Conservation (phyloP, 2,113 vertebrate species). For the Tympanuchus pallidicinctus region DNA sequence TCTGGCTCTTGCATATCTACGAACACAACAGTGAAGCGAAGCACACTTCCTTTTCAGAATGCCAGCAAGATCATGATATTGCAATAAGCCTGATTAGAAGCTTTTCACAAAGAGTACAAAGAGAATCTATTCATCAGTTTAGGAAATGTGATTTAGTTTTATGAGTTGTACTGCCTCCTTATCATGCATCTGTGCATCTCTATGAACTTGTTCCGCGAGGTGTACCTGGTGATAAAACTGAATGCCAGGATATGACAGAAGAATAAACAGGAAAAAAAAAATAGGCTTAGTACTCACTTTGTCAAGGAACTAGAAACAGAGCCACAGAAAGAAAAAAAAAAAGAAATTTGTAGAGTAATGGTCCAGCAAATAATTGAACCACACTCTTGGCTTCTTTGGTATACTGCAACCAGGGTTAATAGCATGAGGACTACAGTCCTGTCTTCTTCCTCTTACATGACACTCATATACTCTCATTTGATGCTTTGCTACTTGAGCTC, state of each 20-base stretch:
- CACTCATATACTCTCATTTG: background rate
- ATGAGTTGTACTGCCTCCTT: background rate
- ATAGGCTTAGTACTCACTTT: background rate
- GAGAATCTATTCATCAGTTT: background rate
- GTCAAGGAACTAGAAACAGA: background rate
- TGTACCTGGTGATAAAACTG: background rate
- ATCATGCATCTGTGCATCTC: background rate
- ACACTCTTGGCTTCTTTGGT: background rate
- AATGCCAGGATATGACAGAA: background rate
- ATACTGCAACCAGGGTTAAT: background rate
- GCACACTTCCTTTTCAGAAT: background rate
- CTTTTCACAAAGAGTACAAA: background rate
- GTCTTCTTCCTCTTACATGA: background rate
- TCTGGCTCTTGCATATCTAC: background rate
- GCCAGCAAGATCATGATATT: background rate
- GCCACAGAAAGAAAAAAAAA: background rate
- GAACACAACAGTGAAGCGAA: background rate
- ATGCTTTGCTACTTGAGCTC: background rate
- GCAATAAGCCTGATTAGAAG: background rate
- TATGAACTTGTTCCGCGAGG: background rate
- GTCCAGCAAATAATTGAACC: background rate
- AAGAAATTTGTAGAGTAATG: background rate
- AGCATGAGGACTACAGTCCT: background rate
- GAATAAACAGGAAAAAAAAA: background rate
- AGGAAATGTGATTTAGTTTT: background rate